These are phyloP conservation scores for Drosophila putrida DNA, from an alignment of 2,888 invertebrate genomes.

Conservation along the genomic window DNA sequence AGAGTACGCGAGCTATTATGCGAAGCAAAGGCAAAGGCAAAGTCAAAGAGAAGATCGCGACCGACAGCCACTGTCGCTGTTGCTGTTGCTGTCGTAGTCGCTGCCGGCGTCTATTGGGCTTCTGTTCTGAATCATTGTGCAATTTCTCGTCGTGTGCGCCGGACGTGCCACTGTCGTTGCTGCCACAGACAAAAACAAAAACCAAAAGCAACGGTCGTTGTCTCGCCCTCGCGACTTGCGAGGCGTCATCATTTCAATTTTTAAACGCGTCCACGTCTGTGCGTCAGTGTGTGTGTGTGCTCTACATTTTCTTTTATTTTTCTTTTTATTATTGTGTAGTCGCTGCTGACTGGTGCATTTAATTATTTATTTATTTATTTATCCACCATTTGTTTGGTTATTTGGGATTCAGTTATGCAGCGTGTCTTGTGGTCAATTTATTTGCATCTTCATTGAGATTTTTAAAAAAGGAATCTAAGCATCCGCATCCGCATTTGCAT, in stretches of 20 bases:
- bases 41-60: conserved; percentile 40
- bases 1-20: conserved; percentile 37
- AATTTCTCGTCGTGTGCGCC: conserved; percentile 70
- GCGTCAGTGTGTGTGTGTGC: conserved; percentile 30
- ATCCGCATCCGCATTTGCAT: conserved; percentile 6
- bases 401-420: conserved; percentile 21
- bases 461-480: conserved; percentile 29
- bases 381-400: conserved; percentile 19
- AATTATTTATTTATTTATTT: conserved; percentile 11
- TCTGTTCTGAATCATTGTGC: conserved; percentile 75
- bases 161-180: conserved; percentile 57
- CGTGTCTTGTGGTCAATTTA: conserved; percentile 2
- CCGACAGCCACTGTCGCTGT: conserved; percentile 13
- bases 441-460: conserved; percentile 12
- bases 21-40: conserved; percentile 30
- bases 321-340: conserved; percentile 45
- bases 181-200: conserved; percentile 22
- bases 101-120: conserved; percentile 42
- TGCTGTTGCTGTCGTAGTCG: conserved; percentile 4
- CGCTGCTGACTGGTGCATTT: conserved; percentile 28
- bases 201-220: conserved; percentile 7
- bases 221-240: conserved; percentile 27
- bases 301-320: conserved; percentile 63
- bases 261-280: conserved; percentile 29
- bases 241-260: conserved; percentile 30